Conservation (phyloP, 2,888 invertebrate genomes). For the Trichogramma dendrolimi region DNA sequence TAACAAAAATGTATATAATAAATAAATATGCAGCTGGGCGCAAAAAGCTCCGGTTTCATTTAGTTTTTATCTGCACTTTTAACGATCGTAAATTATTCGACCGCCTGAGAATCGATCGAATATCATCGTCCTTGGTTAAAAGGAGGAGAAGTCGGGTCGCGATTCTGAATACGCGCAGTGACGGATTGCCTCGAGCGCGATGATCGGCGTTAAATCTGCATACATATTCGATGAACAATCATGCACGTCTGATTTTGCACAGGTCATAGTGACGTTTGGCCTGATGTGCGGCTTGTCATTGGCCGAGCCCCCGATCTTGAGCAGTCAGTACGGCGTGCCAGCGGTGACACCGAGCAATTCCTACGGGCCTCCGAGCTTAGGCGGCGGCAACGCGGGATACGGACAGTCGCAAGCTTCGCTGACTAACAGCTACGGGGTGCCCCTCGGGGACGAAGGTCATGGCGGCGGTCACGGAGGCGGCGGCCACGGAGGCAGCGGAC, state of each 20-base stretch:
- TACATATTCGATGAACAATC: too few species aligned
- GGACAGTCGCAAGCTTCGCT: slow-evolving; percentile 21
- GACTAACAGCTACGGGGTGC: slow-evolving; percentile 43
- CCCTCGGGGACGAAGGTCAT: slow-evolving; percentile 34
- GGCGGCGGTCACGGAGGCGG: slow-evolving; percentile 21
- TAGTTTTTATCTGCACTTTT: too few species aligned
- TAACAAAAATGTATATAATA: too few species aligned
- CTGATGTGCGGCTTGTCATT: slow-evolving; percentile 33
- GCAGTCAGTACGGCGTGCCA: slow-evolving; percentile 47
- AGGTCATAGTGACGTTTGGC: slow-evolving; percentile 23
- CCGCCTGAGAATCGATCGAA: too few species aligned
- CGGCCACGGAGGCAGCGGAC: slow-evolving; percentile 32
- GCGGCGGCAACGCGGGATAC: slow-evolving; percentile 29
- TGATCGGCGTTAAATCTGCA: neutral
- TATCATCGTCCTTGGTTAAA: too few species aligned
- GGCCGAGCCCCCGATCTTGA: slow-evolving; percentile 43
- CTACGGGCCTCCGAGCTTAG: slow-evolving; percentile 34
- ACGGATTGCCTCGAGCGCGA: neutral
- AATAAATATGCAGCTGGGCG: too few species aligned
- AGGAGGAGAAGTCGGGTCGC: too few species aligned
- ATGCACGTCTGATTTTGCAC: too few species aligned
- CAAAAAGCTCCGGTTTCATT: too few species aligned
- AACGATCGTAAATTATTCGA: too few species aligned
- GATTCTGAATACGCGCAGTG: neutral
- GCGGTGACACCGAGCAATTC: slow-evolving; percentile 40